Base-by-base conservation (phyloP, 2,797 vertebrate genomes). In the Chloroceryle inda region DNA sequence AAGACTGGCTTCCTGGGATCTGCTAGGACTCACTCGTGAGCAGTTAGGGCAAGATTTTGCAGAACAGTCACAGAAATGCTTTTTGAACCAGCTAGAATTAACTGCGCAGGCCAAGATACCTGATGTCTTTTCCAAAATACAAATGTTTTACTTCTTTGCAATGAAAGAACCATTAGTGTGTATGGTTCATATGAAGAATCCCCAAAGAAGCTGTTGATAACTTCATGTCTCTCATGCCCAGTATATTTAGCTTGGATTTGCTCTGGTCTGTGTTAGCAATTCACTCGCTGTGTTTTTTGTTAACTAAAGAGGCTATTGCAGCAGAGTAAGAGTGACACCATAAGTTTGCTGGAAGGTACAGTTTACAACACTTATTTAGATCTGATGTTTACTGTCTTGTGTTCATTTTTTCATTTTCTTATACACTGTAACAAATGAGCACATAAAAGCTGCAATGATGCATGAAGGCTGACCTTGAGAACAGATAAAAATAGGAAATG, bases 271-370 rank as follows among this genome's bases (percentile, higher is more conserved):
- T 6, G 4, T 69, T 92, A 95, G 67, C 64, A 67, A 38, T 77
- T 90, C 31, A 38, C 29, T 61, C 80, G 83, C 71, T 93, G 20
- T 67, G 23, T 10, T 74, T 64, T 72, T 85, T 82, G 53, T 45
- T 40, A 87, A 14, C 42, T 68, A 56, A 79, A 88, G 61, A 82
- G 71, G n/a, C 73, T 92, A 4, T 80, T 95, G 64, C 53, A 87
- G 80, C 52, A 77, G 74, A 87, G 52, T 84, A 76, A 90, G 77
- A 88, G 77, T 95, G 95, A 94, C 74, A 95, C 77, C 71, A 0
- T 83, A 96, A 92, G 92, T 76, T 95, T 90, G 88, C 90, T 96
- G 83, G 80, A 87, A 95, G 89, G 64, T 93, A 92, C 50, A 58
- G 56, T 92, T 95, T 92, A 58, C 38, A 82, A 53, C 37, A 7